phyloP scores from a whole-genome alignment of 2,888 invertebrate species.

The Ichneumoninae sp. region DNA sequence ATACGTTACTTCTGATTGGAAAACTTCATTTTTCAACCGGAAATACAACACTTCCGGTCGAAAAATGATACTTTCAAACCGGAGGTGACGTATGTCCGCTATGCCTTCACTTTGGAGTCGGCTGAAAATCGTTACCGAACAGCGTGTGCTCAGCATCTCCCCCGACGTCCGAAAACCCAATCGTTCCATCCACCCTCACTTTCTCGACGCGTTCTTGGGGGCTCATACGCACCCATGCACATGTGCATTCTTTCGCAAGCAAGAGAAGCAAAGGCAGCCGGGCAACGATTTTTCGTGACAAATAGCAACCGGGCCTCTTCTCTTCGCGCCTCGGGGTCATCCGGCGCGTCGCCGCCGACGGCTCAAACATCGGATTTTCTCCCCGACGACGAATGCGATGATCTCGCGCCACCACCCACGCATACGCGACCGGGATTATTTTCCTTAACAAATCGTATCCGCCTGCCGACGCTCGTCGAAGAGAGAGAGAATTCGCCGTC shows the following conservation, averaged over 20 bases:
- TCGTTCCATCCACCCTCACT: neutral
- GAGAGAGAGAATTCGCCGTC: constrained; percentile 12
- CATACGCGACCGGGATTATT: constrained; percentile 17
- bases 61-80: too few relatives aligned
- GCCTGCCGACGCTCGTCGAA: neutral
- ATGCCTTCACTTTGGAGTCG: neutral
- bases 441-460: constrained; percentile 21
- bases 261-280: constrained; percentile 6
- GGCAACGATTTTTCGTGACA: constrained; percentile 58
- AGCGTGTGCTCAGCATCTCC: neutral
- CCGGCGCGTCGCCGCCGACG: constrained; percentile 26
- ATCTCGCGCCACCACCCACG: constrained; percentile 23
- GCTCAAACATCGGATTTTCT: constrained; percentile 9
- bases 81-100: neutral
- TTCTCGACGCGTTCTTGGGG: neutral
- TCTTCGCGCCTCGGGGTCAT: constrained; percentile 54
- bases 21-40: too few relatives aligned
- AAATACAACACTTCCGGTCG: too few relatives aligned
- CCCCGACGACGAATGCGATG: constrained; percentile 28
- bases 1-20: too few relatives aligned
- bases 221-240: neutral
- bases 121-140: too few relatives aligned
- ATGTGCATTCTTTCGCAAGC: constrained; percentile 27
- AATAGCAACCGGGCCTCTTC: constrained; percentile 27
- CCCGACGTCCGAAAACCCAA: neutral